Evolutionary conservation across 2,797 vertebrate genomes (phyloP), one percentile per base, ranked within the genome.

Genomic region (Delichon dasypus): DNA sequence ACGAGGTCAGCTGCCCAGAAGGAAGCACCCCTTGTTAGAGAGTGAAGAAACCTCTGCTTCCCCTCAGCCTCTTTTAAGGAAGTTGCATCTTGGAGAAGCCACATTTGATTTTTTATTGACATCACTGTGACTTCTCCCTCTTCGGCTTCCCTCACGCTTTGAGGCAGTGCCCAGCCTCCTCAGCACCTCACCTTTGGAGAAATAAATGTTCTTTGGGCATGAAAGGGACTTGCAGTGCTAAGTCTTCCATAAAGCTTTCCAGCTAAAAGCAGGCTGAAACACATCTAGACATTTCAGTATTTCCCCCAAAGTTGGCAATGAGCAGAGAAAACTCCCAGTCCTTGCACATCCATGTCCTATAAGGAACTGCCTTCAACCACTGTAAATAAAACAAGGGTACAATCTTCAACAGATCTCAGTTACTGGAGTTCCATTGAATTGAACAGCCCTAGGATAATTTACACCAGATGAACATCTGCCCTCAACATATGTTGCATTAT

Each of bases 401-500:
- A 0, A 9, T 61, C 50, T 89, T 89, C 86, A 93, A 50, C 72
- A 85, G 61, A 74, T 85, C 47, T 47, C 25, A 67, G 5, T 93
- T 96, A 77, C 53, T 90, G 64, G 50, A 79, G 11, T 65, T 88
- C 68, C 84, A 58, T 7, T 89, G 90, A 92, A 88, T 30, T 77
- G 89, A 72, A 26, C 62, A 74, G 75, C 58, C 34, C 78, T 18
- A 25, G 57, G 16, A 91, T 95, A 92, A 93, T 92, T 89, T 72
- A 62, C 79, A 83, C 47, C 92, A 94, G 86, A 95, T 75, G 89
- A 92, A 78, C 67, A 87, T 93, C 68, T 90, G 73, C 84, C 62
- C 78, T 87, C 72, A 77, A 61, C 58, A 84, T 92, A 91, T 91
- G 86, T 87, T 89, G 58, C 23, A 71, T 71, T 86, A 92, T 47